phyloP scores from a whole-genome alignment of 2,797 vertebrate species.

The Anabas testudineus region DNA sequence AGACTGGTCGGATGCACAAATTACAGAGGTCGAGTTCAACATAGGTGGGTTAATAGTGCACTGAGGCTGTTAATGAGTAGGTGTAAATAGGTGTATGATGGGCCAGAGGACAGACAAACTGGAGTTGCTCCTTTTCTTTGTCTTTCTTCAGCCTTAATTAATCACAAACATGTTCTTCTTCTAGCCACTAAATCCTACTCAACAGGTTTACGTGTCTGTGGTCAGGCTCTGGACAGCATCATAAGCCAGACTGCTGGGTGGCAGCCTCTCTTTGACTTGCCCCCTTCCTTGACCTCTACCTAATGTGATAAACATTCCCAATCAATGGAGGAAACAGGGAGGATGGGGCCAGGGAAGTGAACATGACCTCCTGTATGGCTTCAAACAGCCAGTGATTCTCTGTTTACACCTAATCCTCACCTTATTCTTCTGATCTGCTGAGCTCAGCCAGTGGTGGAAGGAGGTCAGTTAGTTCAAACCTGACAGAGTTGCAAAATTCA shows the following conservation, averaged over 20 bases:
- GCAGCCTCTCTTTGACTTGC: constrained; percentile 63
- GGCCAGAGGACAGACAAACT: constrained; percentile 6
- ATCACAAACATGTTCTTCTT: constrained; percentile 32
- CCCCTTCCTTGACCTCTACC: constrained; percentile 75
- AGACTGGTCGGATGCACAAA: constrained; percentile 47
- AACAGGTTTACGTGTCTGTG: constrained; percentile 61
- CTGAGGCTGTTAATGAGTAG: constrained; percentile 28
- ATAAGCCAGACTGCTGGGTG: constrained; percentile 60
- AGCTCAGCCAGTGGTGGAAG: constrained; percentile 31
- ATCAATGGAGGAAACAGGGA: constrained; percentile 80
- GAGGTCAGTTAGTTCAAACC: constrained; percentile 55
- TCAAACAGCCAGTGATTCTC: constrained; percentile 68
- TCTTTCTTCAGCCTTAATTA: constrained; percentile 29
- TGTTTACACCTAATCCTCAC: constrained; percentile 74
- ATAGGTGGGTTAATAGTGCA: constrained; percentile 29
- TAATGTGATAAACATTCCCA: constrained; percentile 81
- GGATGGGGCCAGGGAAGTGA: constrained; percentile 76
- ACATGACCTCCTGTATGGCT: constrained; percentile 74
- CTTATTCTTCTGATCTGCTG: constrained; percentile 50
- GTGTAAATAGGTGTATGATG: constrained; percentile 13
- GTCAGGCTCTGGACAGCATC: constrained; percentile 75
- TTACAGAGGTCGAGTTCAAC: constrained; percentile 56
- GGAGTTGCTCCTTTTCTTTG: constrained; percentile 9
- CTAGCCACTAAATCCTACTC: constrained; percentile 46
- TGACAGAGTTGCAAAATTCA: constrained; percentile 19